Conservation (phyloP, 2,888 invertebrate genomes). For the Perizoma affinitatum region DNA sequence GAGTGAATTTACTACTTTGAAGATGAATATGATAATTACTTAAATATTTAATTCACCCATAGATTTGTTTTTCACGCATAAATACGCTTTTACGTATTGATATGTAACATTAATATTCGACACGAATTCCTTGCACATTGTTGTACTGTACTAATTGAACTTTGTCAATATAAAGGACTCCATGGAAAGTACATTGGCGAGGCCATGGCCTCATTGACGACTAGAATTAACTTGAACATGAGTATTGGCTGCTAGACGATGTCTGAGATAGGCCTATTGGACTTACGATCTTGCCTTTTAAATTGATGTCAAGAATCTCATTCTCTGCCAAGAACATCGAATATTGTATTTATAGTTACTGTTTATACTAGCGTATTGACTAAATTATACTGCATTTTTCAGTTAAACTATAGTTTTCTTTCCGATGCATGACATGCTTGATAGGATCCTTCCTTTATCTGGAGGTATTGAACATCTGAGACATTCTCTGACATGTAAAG, state of each 20-base stretch:
- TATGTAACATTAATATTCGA: conserved; percentile 42
- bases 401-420: conserved; percentile 39
- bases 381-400: conserved; percentile 41
- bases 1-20: conserved; percentile 37
- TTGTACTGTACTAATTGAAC: conserved; percentile 37
- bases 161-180: conserved; percentile 40
- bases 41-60: conserved; percentile 25
- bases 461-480: conserved; percentile 14
- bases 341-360: conserved; percentile 39
- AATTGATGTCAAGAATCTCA: conserved; percentile 44
- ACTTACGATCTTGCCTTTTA: conserved; percentile 43
- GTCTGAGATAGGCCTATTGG: conserved; percentile 34
- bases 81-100: conserved; percentile 41
- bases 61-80: conserved; percentile 41
- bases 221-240: conserved; percentile 34
- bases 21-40: conserved; percentile 16
- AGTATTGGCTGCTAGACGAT: conserved; percentile 34
- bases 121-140: conserved; percentile 39
- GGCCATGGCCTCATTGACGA: conserved; percentile 33
- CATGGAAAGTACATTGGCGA: conserved; percentile 35
- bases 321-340: conserved; percentile 41
- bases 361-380: conserved; percentile 40
- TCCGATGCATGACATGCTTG: conserved; percentile 30
- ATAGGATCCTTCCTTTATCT: conserved; percentile 15
- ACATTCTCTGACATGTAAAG: conserved; percentile 2